A percentile compares a stretch with the other conserved stretches of the same genome.
Conservation (phyloP, 2,113 vertebrate species). For the Anas platyrhynchos region DNA sequence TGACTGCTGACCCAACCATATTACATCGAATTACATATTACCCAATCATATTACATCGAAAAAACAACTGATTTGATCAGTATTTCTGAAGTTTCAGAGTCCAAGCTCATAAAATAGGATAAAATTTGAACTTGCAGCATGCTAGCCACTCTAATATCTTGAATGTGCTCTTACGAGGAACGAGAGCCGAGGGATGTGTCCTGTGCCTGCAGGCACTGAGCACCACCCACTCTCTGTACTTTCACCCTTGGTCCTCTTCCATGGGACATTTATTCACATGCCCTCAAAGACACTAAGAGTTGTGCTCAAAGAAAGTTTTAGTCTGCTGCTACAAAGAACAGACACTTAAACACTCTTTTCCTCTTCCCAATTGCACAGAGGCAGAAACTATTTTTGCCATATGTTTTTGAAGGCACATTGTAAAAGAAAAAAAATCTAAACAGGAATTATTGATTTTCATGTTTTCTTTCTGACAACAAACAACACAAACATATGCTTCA, state of each 20-base stretch:
- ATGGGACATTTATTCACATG: fast-evolving
- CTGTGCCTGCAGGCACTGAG: not conserved
- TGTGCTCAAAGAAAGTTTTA: not conserved
- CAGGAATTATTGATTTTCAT: slow-evolving; percentile 61
- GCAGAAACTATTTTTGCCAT: slow-evolving; percentile 41
- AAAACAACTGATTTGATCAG: fast-evolving
- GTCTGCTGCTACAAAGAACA: not conserved
- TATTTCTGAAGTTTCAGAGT: not conserved
- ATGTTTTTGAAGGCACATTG: slow-evolving; percentile 27
- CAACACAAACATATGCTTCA: slow-evolving; percentile 54
- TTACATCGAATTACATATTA: no score
- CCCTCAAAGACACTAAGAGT: not conserved
- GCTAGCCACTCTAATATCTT: fast-evolving
- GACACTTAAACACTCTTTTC: not conserved
- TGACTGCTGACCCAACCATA: not conserved
- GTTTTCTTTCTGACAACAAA: slow-evolving; percentile 53
- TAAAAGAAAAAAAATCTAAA: slow-evolving; percentile 14
- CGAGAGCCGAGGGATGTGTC: not conserved
- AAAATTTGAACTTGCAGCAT: not conserved
- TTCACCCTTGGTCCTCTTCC: not conserved
- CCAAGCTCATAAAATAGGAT: not conserved
- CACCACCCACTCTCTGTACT: not conserved
- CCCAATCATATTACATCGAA: fast-evolving
- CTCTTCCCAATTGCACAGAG: not conserved
- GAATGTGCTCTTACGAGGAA: not conserved